Evolutionary conservation across 2,797 vertebrate genomes (phyloP).

Genomic region (Argya squamiceps): DNA sequence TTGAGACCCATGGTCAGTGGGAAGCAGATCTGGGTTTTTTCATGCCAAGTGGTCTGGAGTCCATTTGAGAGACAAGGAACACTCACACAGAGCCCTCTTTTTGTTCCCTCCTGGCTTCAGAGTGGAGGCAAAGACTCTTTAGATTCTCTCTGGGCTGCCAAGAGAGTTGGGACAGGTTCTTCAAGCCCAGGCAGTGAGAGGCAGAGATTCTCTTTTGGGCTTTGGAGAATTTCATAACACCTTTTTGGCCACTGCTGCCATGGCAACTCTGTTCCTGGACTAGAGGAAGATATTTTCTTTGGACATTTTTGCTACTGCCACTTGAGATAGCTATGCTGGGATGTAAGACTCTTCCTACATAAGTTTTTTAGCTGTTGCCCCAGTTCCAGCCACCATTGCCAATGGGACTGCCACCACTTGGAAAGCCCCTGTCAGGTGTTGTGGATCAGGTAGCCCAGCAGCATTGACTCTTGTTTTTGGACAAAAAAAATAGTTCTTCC

Average conservation of each 20-base stretch:
- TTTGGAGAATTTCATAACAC: background rate
- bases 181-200: rapidly evolving
- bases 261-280: background rate
- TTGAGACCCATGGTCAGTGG: background rate
- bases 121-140: background rate
- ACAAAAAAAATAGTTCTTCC: background rate
- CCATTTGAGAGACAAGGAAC: background rate
- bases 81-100: background rate
- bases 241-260: background rate
- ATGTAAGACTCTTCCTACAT: too few species aligned
- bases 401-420: rapidly evolving
- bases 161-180: background rate
- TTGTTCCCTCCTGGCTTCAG: background rate
- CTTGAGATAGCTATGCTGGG: background rate
- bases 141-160: background rate
- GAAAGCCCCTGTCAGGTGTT: rapidly evolving
- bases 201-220: background rate
- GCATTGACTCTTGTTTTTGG: background rate
- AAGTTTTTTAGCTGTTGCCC: background rate
- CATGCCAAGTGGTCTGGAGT: rapidly evolving
- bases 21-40: background rate
- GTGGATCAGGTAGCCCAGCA: background rate
- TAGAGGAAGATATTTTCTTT: background rate
- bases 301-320: rapidly evolving
- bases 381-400: background rate